Evolutionary conservation across 1,140 invertebrate genomes (phyloP).

Genomic region (Drosophila pseudoobscura): DNA sequence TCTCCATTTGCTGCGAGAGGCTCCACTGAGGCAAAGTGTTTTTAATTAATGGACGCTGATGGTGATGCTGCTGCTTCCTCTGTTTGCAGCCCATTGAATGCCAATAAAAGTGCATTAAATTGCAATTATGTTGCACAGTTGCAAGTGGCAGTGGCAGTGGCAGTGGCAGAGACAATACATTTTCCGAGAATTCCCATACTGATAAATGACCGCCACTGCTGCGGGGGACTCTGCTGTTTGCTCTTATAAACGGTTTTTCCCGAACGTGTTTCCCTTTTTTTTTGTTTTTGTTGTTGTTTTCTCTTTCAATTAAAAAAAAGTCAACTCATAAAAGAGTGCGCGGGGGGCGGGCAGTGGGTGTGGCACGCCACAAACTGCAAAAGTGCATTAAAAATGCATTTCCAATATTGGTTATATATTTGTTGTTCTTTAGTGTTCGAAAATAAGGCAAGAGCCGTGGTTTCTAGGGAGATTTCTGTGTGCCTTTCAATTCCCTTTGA

Average conservation of each 20-base stretch:
- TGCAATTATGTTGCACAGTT: conserved; percentile 67
- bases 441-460: neutral
- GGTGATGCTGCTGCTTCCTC: conserved; percentile 5
- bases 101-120: conserved; percentile 76
- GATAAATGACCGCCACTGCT: conserved; percentile 34
- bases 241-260: conserved; percentile 43
- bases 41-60: conserved; percentile 70
- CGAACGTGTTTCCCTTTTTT: conserved; percentile 28
- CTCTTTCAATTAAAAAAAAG: conserved; percentile 69
- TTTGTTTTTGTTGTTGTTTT: neutral
- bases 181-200: conserved; percentile 49
- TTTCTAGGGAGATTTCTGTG: neutral
- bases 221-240: conserved; percentile 26
- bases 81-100: conserved; percentile 60
- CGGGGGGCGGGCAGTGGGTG: neutral
- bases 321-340: conserved; percentile 35
- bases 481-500: neutral
- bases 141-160: conserved; percentile 21
- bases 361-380: conserved; percentile 46
- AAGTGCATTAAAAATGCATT: conserved; percentile 64
- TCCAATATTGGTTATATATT: conserved; percentile 46
- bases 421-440: neutral
- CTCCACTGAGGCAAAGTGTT: conserved; percentile 53
- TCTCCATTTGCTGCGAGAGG: conserved; percentile 1
- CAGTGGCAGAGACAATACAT: conserved; percentile 31